A percentile compares a stretch with the other conserved stretches of the same genome.
Evolutionary conservation across 2,113 vertebrate species (phyloP).

Genomic region (Etheostoma spectabile): DNA sequence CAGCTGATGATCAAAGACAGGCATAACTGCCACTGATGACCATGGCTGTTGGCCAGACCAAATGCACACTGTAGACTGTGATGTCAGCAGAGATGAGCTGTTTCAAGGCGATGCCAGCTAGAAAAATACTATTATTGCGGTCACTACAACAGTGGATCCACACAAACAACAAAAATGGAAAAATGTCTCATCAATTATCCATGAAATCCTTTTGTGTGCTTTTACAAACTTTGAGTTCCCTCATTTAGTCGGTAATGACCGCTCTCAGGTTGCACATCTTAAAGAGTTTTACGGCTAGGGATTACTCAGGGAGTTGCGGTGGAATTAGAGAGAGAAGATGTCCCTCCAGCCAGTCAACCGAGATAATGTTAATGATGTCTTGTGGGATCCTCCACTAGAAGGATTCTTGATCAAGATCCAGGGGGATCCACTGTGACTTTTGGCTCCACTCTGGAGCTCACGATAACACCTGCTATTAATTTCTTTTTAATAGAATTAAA

Average conservation of each 20-base stretch:
- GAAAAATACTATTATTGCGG: constrained; percentile 19
- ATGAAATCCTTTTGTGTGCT: constrained; percentile 47
- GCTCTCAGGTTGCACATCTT: constrained; percentile 53
- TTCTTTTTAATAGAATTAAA: constrained; percentile 74
- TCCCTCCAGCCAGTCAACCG: constrained; percentile 58
- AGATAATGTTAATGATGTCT: constrained; percentile 82
- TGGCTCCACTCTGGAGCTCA: constrained; percentile 24
- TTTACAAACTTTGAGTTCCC: constrained; percentile 47
- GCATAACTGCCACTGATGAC: constrained; percentile 69
- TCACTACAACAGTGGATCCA: constrained; percentile 19
- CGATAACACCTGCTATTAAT: constrained; percentile 68
- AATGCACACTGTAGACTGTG: constrained; percentile 47
- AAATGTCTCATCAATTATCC: constrained; percentile 41
- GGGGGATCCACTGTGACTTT: constrained; percentile 63
- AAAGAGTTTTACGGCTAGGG: constrained; percentile 43
- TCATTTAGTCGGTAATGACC: constrained; percentile 55
- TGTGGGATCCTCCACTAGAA: constrained; percentile 69
- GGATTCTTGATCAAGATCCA: constrained; percentile 65
- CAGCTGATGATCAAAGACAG: constrained; percentile 82
- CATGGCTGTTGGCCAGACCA: constrained; percentile 67
- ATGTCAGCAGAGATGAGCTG: constrained; percentile 59
- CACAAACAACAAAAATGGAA: constrained; percentile 39
- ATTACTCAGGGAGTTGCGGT: constrained; percentile 57
- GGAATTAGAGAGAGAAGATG: constrained; percentile 52
- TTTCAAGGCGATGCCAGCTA: constrained; percentile 42